Evolutionary conservation across 2,797 vertebrate species (phyloP).

Genomic region (Ctenosaura bakeri): DNA sequence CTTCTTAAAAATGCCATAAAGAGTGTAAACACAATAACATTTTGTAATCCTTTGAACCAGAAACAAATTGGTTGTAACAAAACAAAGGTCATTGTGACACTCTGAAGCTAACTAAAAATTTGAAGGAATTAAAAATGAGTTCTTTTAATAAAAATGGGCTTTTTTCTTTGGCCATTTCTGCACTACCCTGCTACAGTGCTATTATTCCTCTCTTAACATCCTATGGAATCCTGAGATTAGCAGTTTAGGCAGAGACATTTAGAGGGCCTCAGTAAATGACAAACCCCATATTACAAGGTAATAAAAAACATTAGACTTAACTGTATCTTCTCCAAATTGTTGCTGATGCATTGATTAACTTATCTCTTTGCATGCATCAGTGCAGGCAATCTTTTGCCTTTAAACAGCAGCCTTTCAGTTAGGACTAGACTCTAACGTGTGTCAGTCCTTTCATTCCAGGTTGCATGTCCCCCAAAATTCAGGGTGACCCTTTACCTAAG

Average conservation of each 20-base stretch:
- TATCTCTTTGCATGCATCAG: neutral
- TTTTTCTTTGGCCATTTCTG: too few species aligned
- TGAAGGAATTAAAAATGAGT: neutral
- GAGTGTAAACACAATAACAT: neutral
- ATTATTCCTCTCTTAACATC: too few species aligned
- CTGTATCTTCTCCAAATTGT: neutral
- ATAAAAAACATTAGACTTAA: neutral
- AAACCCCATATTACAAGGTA: neutral
- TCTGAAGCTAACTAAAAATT: neutral
- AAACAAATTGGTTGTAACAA: constrained; percentile 7
- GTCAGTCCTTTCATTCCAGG: too few species aligned
- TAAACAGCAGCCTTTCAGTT: too few species aligned
- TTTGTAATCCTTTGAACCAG: neutral
- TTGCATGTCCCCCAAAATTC: too few species aligned
- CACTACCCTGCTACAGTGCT: too few species aligned
- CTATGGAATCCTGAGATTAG: too few species aligned
- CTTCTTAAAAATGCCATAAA: constrained; percentile 6
- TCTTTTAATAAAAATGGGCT: neutral
- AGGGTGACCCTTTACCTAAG: too few species aligned
- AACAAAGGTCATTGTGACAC: neutral
- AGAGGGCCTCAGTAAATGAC: too few species aligned
- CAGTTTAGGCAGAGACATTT: too few species aligned
- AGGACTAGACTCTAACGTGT: too few species aligned
- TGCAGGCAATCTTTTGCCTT: neutral
- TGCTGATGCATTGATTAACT: neutral